Conservation (phyloP, 2,888 invertebrate species). For the Agrochola lota region DNA sequence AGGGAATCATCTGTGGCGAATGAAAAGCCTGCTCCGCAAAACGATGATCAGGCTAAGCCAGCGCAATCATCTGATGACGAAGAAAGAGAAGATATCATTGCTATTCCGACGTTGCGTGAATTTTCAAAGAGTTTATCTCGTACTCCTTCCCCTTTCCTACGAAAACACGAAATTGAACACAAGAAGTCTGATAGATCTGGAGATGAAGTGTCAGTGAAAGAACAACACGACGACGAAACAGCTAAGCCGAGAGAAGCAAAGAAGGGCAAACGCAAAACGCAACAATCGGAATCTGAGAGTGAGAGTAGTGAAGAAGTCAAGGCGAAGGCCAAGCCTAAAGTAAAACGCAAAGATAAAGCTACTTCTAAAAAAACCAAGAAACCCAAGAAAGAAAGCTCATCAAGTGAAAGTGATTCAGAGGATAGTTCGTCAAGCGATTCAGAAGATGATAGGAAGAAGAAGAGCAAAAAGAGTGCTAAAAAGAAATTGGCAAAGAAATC, state of each 20-base stretch:
- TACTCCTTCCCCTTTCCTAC: conserved; percentile 96
- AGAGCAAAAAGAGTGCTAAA: conserved; percentile 86
- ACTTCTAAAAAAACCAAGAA: conserved; percentile 90
- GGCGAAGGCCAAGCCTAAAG: conserved; percentile 85
- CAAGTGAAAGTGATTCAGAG: conserved; percentile 89
- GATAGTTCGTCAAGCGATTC: conserved; percentile 89
- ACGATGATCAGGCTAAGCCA: conserved; percentile 78
- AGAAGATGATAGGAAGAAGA: conserved; percentile 88
- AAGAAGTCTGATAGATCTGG: conserved; percentile 86
- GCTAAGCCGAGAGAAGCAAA: conserved; percentile 75
- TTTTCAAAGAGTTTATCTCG: conserved; percentile 95
- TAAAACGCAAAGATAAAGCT: conserved; percentile 89
- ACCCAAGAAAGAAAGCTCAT: conserved; percentile 86
- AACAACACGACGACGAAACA: conserved; percentile 85
- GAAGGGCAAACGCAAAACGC: conserved; percentile 89
- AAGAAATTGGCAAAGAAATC: conserved; percentile 88
- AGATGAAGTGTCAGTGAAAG: conserved; percentile 86
- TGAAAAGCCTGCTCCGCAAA: conserved; percentile 80
- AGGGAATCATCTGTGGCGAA: conserved; percentile 86
- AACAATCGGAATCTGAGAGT: conserved; percentile 88
- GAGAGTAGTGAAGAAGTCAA: conserved; percentile 87
- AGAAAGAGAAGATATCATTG: conserved; percentile 83
- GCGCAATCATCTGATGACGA: conserved; percentile 85
- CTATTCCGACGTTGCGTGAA: conserved; percentile 85
- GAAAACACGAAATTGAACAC: conserved; percentile 91